These are phyloP conservation scores for Nemopilema nomurai DNA, from an alignment of 30 jellyfish, hydroid and myxozoan species.

Conservation along the genomic window DNA sequence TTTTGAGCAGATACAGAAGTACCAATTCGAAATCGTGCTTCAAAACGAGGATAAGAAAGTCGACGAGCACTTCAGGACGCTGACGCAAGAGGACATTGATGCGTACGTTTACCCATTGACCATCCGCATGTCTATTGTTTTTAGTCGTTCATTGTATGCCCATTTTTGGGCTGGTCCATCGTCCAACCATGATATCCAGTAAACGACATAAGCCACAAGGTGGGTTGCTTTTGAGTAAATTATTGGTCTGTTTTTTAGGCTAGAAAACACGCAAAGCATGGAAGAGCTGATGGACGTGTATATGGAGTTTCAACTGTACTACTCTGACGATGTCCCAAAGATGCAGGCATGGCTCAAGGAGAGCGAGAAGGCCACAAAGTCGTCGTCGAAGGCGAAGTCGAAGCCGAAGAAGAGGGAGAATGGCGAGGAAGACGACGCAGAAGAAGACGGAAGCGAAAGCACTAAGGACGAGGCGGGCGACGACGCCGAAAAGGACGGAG, in stretches of 20 bases:
- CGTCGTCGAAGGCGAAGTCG: constrained; percentile 11
- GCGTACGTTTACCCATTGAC: constrained; percentile 52
- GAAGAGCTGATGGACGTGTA: constrained; percentile 96
- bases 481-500: constrained; percentile 17
- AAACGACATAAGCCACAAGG: too few relatives aligned
- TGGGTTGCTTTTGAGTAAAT: not conserved
- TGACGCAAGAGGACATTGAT: constrained; percentile 82
- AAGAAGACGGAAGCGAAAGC: constrained; percentile 24
- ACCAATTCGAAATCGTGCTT: constrained; percentile 78
- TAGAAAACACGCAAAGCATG: constrained; percentile 76
- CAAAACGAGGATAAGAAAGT: constrained; percentile 55
- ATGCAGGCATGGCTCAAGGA: constrained; percentile 81
- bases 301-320: constrained; percentile 85
- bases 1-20: constrained; percentile 87
- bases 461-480: constrained; percentile 19
- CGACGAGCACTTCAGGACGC: constrained; percentile 59
- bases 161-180: too few relatives aligned
- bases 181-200: too few relatives aligned
- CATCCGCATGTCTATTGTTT: too few relatives aligned
- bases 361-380: constrained; percentile 35
- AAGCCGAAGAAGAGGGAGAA: not conserved
- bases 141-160: too few relatives aligned
- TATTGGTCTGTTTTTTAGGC: constrained; percentile 50
- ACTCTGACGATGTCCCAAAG: constrained; percentile 76
- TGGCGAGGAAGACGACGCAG: constrained; percentile 19